phyloP scores from a whole-genome alignment of 2,888 invertebrate species.

The Maniola hyperantus region DNA sequence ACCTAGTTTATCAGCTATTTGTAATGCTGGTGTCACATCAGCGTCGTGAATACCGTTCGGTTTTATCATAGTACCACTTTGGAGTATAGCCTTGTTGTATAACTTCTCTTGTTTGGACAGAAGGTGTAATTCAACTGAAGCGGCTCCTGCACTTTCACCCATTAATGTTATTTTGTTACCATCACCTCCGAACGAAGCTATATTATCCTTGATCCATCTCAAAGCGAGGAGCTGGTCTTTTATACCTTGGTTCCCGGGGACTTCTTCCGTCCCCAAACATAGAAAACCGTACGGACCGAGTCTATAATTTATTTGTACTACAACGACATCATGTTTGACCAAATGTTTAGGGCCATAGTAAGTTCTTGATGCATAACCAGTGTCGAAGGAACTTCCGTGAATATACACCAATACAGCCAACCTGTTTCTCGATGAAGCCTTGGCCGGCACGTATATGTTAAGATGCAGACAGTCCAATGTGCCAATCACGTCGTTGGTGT shows the following conservation, averaged over 20 bases:
- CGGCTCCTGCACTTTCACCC: slow-evolving; percentile 60
- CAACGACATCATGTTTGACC: slow-evolving; percentile 55
- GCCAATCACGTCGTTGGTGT: slow-evolving; percentile 46
- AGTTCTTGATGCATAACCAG: slow-evolving; percentile 49
- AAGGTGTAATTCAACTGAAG: slow-evolving; percentile 55
- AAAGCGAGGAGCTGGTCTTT: slow-evolving; percentile 61
- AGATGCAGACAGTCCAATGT: slow-evolving; percentile 57
- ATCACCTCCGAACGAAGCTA: slow-evolving; percentile 62
- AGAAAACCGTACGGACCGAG: slow-evolving; percentile 64
- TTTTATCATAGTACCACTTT: slow-evolving; percentile 52
- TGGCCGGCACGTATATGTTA: slow-evolving; percentile 57
- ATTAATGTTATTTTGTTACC: slow-evolving; percentile 54
- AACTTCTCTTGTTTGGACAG: slow-evolving; percentile 50
- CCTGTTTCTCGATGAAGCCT: slow-evolving; percentile 47
- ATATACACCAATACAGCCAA: slow-evolving; percentile 61
- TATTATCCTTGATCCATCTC: slow-evolving; percentile 60
- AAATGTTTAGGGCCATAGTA: slow-evolving; percentile 54
- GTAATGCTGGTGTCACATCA: slow-evolving; percentile 46
- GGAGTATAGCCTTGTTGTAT: slow-evolving; percentile 55
- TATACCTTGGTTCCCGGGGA: slow-evolving; percentile 63
- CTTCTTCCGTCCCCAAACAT: slow-evolving; percentile 53
- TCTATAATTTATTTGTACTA: slow-evolving; percentile 62
- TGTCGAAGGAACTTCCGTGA: slow-evolving; percentile 52
- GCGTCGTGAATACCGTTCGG: slow-evolving; percentile 45
- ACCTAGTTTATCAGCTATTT: slow-evolving; percentile 52